These are phyloP conservation scores for Saguinus oedipus DNA, from an alignment of 2,797 vertebrate species.

Conservation along the genomic window DNA sequence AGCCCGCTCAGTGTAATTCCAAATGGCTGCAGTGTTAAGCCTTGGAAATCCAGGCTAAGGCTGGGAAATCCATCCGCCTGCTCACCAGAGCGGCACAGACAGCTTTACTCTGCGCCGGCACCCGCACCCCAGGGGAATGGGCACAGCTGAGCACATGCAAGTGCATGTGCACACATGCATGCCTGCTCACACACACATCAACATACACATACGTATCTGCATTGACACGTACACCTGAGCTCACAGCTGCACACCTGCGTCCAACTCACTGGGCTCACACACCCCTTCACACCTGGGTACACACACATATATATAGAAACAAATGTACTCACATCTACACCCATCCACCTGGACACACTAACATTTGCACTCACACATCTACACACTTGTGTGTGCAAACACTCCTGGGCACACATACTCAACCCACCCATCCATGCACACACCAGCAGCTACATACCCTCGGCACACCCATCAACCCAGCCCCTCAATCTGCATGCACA, in stretches of 20 bases:
- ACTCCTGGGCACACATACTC: background rate
- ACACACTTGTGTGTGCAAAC: background rate
- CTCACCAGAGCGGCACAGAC: background rate
- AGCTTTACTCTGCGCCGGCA: background rate
- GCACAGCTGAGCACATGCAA: rapidly evolving
- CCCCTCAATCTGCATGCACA: background rate
- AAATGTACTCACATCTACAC: background rate
- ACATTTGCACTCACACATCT: background rate
- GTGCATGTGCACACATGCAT: rapidly evolving
- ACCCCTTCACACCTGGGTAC: background rate
- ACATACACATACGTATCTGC: background rate
- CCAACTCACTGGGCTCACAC: background rate
- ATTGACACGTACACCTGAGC: background rate
- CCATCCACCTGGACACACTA: background rate
- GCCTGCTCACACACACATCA: background rate
- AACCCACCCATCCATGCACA: background rate
- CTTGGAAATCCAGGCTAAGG: background rate
- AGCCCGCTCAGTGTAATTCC: background rate
- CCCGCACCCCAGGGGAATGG: background rate
- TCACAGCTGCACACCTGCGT: background rate
- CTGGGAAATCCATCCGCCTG: background rate
- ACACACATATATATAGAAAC: background rate
- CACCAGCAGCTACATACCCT: background rate
- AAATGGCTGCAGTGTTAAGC: background rate
- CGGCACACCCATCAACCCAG: background rate